A percentile compares a stretch with the other conserved stretches of the same genome.
Conservation (phyloP, 2,888 invertebrate genomes). For the Nomada flava region DNA sequence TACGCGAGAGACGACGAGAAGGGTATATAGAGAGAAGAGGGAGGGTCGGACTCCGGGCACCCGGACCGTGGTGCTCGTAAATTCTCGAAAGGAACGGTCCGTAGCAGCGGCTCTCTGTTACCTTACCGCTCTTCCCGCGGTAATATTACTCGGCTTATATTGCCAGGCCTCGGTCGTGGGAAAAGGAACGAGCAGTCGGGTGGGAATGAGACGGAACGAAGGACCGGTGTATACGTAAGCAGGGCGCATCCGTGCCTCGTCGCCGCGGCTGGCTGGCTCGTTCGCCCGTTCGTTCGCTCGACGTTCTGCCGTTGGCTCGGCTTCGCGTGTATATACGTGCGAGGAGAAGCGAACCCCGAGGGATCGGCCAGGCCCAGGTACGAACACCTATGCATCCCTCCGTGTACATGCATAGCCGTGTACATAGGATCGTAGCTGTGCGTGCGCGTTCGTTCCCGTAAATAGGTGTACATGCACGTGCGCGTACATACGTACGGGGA, state of each 20-base stretch:
- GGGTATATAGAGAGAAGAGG: constrained; percentile 28
- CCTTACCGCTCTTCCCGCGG: constrained; percentile 74
- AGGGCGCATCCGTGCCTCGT: constrained; percentile 67
- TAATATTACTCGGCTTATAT: constrained; percentile 75
- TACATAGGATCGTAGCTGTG: constrained; percentile 12
- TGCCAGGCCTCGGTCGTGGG: constrained; percentile 66
- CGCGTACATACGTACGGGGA: not conserved
- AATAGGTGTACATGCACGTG: not conserved
- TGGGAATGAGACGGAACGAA: constrained; percentile 49
- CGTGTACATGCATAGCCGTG: not conserved
- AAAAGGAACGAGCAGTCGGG: constrained; percentile 49
- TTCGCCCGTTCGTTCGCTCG: constrained; percentile 42
- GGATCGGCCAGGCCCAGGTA: constrained; percentile 71
- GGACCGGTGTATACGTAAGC: constrained; percentile 65
- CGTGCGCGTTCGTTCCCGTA: not conserved
- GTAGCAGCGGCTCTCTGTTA: constrained; percentile 74
- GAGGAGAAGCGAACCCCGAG: constrained; percentile 69
- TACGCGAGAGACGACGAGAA: constrained; percentile 46
- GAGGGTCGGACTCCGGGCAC: constrained; percentile 59
- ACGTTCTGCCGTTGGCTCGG: constrained; percentile 49
- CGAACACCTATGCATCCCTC: constrained; percentile 40
- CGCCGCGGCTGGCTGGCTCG: constrained; percentile 62
- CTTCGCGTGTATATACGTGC: constrained; percentile 62
- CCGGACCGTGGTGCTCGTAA: constrained; percentile 73
- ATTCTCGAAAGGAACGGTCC: constrained; percentile 75